Evolutionary conservation across 2,888 invertebrate species (phyloP), one percentile per base, ranked within the genome.

Genomic region (Crepidodera aurea): DNA sequence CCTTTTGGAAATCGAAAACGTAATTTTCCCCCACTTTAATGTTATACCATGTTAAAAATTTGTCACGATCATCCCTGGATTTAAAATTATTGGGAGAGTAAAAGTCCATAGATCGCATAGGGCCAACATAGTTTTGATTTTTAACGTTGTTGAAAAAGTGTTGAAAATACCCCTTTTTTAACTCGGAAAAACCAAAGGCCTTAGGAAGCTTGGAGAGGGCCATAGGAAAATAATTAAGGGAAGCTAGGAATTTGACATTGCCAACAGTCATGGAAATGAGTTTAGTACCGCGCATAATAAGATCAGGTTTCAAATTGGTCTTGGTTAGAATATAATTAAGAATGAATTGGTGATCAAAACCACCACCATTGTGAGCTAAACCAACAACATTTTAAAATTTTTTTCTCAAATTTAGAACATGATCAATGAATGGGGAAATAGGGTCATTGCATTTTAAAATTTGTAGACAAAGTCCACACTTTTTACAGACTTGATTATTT

Each of bases 1-100:
- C 74, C 15, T 69, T 64, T 54, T 68, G 25, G 48, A 76, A 69
- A 62, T 75, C 59, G 57, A 76, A 77, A 69, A 75, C 58, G 58
- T 68, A 13, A 70, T 51, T 50, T 15, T 58, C 54, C 18, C 40
- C 27, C 8, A 60, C 34, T 18, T 55, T n/a, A 34, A 46, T 15
- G 4, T n/a, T 48, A 40, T 63, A 34, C 67, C 67, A 68, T 10
- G 53, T 10, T 4, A 67, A 2, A n/a, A 65, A 62, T 10, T 57
- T 46, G 3, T 39, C 34, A 10, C 67, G 40, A 2, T 18, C 1
- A 2, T 18, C 1, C 10, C 40, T 56, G 42, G 62, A 51, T 22
- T 22, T 22, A 22, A 22, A 4, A 15, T 32, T 46, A 37, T 62
- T 61, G 1, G 60, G 32, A 12, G 8, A 13, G 37, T 64, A 67